Evolutionary conservation across 1,140 invertebrate genomes (phyloP), one percentile per base, ranked within the genome.

Genomic region (Pseudomyrmex flavicornis): DNA sequence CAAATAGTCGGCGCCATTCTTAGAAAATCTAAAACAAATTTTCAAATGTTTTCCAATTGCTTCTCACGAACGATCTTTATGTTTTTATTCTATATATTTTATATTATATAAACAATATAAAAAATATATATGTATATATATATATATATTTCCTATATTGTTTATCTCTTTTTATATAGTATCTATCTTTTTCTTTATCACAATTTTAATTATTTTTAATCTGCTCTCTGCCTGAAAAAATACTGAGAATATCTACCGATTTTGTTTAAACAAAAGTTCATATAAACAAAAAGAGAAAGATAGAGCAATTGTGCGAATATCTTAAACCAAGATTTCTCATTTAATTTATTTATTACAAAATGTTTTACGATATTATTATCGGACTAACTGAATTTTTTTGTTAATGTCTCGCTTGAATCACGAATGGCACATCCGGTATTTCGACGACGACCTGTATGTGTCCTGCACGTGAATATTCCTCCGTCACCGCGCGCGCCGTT

Each of bases 1-100:
- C 90, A 92, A 70, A 92, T 46, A 46, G 90, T 91, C 17, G 92
- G 91, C 48, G 90, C 89, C 92, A 93, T 93, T 69, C 61, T 85
- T 2, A 1, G 17, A 10, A 59, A 65, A 22, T 46, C 48, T 80
- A 56, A 61, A 80, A 80, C 22, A 72, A 26, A 26, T 26, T 26
- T 35, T 35, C 3, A n/a, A 70, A 70, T 70, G 48, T 1, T 1
- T 12, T 15, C 4, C 52, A 44, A 1, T 20, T 2, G 4, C n/a
- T 61, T 12, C 54, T 52, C n/a, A 20, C 7, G 46, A 63, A 65
- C 15, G 0, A 35, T 35, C 7, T 35, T 35, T 0, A 35, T 35
- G 35, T 35, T 35, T 35, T 35, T 35, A 35, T 26, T 26, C 26
- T 35, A 35, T 35, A 35, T 35, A 54, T 76, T 66, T 20, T 44